These are phyloP conservation scores for Clitarchus hookeri DNA, from an alignment of 2,888 invertebrate genomes.

Conservation along the genomic window DNA sequence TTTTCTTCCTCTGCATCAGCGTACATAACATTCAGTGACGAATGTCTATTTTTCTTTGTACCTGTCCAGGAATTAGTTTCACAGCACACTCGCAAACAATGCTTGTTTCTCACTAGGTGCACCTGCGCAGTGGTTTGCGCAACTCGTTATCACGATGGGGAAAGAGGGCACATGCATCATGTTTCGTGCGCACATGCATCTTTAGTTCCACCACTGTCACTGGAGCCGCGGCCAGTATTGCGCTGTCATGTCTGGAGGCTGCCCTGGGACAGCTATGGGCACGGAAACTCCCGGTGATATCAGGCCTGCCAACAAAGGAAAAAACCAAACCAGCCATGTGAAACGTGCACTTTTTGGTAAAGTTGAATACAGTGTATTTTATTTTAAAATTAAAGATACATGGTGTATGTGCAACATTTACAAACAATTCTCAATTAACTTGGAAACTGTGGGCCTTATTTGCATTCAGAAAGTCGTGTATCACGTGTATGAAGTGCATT, in stretches of 20 bases:
- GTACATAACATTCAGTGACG: background rate
- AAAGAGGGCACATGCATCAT: too few relatives aligned
- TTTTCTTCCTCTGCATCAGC: background rate
- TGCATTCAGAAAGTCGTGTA: too few relatives aligned
- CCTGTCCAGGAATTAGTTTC: background rate
- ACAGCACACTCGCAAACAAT: background rate
- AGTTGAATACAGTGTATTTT: background rate
- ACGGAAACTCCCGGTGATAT: constrained; percentile 95
- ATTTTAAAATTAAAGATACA: background rate
- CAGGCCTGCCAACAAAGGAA: constrained; percentile 64
- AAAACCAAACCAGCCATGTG: too few relatives aligned
- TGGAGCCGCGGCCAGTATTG: constrained; percentile 91
- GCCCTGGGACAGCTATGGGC: constrained; percentile 91
- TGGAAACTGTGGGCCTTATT: too few relatives aligned
- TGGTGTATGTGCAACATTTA: too few relatives aligned
- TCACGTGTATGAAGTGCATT: too few relatives aligned
- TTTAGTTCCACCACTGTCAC: constrained; percentile 78
- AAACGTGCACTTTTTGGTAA: too few relatives aligned
- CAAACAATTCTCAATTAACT: too few relatives aligned
- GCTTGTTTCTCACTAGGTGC: background rate
- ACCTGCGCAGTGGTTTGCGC: background rate
- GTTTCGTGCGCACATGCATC: background rate
- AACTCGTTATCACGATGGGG: background rate
- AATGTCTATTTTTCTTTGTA: background rate
- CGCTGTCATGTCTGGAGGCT: constrained; percentile 76